Evolutionary conservation across 2,797 vertebrate genomes (phyloP).

Genomic region (Malacoraja senta): DNA sequence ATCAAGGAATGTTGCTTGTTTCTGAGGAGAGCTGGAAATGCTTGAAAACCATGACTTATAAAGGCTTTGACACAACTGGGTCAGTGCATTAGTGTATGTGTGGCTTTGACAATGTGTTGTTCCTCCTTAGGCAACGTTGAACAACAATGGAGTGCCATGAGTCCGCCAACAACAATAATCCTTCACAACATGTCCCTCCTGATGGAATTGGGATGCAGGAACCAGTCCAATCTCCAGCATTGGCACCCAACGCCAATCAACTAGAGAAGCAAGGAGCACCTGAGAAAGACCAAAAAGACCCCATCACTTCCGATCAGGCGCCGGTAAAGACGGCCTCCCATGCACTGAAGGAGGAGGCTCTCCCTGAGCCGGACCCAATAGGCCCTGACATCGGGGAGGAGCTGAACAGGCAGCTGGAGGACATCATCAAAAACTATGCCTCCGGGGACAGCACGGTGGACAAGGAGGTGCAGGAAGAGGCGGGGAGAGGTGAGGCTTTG

Average conservation of each 20-base stretch:
- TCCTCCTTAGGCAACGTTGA: background rate
- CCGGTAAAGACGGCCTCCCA: background rate
- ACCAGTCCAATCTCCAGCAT: background rate
- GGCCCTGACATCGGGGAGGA: slow-evolving; percentile 64
- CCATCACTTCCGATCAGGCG: background rate
- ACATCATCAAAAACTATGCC: slow-evolving; percentile 75
- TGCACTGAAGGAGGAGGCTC: background rate
- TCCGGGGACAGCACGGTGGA: slow-evolving; percentile 53
- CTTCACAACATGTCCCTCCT: background rate
- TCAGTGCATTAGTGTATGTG: background rate
- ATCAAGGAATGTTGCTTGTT: background rate
- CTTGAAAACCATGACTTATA: background rate
- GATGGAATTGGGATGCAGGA: background rate
- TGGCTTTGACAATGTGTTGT: background rate
- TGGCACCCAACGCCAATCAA: background rate
- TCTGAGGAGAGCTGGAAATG: too few species aligned
- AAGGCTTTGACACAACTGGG: background rate
- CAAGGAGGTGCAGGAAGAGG: slow-evolving; percentile 44
- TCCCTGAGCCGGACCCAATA: background rate
- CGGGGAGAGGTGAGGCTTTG: slow-evolving; percentile 49
- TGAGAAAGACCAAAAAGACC: background rate
- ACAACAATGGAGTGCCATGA: background rate
- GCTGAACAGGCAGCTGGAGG: slow-evolving; percentile 70
- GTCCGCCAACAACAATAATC: background rate
- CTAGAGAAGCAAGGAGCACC: background rate